A percentile compares a stretch with the other conserved stretches of the same genome.
phyloP scores from a whole-genome alignment of 2,888 invertebrate genomes.

The Lasioglossum lativentre region DNA sequence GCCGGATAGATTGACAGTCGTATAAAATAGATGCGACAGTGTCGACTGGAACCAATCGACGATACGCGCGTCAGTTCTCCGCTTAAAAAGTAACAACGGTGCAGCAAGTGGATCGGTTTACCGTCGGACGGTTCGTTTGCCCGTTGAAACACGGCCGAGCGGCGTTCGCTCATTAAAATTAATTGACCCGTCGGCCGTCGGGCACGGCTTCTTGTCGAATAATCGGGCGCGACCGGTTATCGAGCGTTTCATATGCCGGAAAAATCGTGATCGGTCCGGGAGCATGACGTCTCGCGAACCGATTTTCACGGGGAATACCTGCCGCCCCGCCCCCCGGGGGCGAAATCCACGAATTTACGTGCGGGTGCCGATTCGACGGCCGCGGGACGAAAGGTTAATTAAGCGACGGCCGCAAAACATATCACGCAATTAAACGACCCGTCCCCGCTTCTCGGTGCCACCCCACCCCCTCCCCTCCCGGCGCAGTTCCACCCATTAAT shows the following conservation, averaged over 20 bases:
- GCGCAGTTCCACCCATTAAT: conserved; percentile 30
- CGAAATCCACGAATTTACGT: conserved; percentile 23
- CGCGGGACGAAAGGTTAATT: conserved; percentile 56
- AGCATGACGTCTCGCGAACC: not conserved
- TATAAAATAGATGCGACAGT: not conserved
- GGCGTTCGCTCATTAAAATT: conserved; percentile 67
- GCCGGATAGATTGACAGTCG: not conserved
- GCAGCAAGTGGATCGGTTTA: conserved; percentile 28
- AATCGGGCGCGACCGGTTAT: conserved; percentile 19
- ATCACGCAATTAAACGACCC: conserved; percentile 56
- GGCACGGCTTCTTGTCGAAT: conserved; percentile 27
- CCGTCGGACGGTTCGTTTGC: conserved; percentile 25
- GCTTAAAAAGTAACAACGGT: conserved; percentile 24
- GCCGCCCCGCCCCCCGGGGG: too few relatives aligned
- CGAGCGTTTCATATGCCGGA: conserved; percentile 17
- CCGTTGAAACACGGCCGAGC: conserved; percentile 30
- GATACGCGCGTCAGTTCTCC: not conserved
- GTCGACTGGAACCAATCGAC: not conserved
- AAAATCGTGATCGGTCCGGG: not conserved
- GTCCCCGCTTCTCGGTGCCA: not conserved
- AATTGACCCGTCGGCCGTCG: conserved; percentile 60
- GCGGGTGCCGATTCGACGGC: conserved; percentile 20
- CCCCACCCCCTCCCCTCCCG: not conserved
- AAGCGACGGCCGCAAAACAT: conserved; percentile 55
- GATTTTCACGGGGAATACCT: not conserved